phyloP scores from a whole-genome alignment of 35 echinoderm and acorn worm species.

The Anneissia japonica region DNA sequence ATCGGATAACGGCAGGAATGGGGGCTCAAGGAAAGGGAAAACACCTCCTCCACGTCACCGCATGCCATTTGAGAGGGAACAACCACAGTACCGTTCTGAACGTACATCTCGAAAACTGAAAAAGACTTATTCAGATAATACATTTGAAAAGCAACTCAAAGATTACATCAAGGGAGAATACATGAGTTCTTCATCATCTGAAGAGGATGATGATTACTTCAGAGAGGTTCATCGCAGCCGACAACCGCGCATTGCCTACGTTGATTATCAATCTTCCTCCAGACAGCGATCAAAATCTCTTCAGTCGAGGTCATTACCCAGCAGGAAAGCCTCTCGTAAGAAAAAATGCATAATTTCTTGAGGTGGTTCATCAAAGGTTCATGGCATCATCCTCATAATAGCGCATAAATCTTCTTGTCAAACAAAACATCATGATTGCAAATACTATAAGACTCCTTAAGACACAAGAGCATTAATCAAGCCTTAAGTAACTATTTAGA shows the following conservation, averaged over 20 bases:
- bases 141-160: not conserved
- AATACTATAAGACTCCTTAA: too few relatives aligned
- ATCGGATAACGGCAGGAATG: not conserved
- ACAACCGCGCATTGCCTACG: not conserved
- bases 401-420: too few relatives aligned
- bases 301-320: not conserved
- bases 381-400: too few relatives aligned
- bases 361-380: not conserved
- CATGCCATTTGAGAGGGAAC: not conserved
- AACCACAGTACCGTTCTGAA: not conserved
- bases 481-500: too few relatives aligned
- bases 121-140: not conserved
- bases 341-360: not conserved
- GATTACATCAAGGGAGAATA: not conserved
- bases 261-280: not conserved
- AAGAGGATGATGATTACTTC: not conserved
- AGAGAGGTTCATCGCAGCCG: not conserved
- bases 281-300: not conserved
- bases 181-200: not conserved
- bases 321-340: not conserved
- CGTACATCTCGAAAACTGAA: not conserved
- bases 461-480: too few relatives aligned
- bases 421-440: too few relatives aligned
- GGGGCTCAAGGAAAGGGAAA: not conserved
- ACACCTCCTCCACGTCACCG: not conserved